Evolutionary conservation across 2,888 invertebrate species (phyloP).

Genomic region (Platycnemis pennipes): DNA sequence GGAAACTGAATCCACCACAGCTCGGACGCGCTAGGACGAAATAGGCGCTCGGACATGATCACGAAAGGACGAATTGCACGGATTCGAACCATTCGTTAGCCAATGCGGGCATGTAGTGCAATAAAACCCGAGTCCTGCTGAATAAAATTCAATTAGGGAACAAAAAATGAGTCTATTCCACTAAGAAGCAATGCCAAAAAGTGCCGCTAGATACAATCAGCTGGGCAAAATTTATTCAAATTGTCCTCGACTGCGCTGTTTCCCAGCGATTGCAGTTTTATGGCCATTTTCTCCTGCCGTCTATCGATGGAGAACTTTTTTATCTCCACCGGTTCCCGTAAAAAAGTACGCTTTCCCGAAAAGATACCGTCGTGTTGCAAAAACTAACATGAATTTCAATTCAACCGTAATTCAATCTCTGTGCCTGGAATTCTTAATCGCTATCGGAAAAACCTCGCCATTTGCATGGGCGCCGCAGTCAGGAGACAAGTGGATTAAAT

Average conservation of each 20-base stretch:
- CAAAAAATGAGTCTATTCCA: neutral
- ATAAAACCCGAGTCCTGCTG: neutral
- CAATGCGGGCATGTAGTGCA: neutral
- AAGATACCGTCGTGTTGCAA: neutral
- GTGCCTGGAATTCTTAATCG: neutral
- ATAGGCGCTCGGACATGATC: too few relatives aligned
- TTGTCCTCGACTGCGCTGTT: neutral
- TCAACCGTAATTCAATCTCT: neutral
- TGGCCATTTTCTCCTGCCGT: neutral
- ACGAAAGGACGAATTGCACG: too few relatives aligned
- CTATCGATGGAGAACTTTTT: neutral
- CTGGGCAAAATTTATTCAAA: neutral
- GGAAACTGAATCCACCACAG: too few relatives aligned
- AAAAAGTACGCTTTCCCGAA: neutral
- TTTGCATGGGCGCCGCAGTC: neutral
- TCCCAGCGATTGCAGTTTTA: neutral
- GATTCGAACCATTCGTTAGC: too few relatives aligned
- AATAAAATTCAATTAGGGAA: neutral
- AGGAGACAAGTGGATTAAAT: neutral
- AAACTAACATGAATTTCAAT: neutral
- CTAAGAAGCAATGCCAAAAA: neutral
- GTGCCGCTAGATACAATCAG: neutral
- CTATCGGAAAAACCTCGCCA: neutral
- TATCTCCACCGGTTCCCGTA: neutral
- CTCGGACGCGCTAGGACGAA: too few relatives aligned